These are phyloP conservation scores for Cacoxenus indagator DNA, from an alignment of 2,888 invertebrate genomes.

Conservation along the genomic window DNA sequence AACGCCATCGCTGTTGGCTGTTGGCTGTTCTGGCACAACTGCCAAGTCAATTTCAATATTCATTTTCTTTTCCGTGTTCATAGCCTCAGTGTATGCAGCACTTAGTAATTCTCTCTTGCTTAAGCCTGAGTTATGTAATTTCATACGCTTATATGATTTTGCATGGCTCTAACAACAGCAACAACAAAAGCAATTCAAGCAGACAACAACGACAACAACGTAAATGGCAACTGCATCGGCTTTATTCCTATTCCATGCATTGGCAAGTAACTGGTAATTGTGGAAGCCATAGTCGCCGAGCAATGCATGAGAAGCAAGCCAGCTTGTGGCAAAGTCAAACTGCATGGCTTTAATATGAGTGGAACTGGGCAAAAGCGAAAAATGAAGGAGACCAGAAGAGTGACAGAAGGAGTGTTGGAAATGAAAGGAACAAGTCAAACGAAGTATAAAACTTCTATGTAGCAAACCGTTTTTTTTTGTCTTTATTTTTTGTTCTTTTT, in stretches of 20 bases:
- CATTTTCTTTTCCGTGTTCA: constrained; percentile 46
- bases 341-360: constrained; percentile 1
- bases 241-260: not conserved
- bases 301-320: not conserved
- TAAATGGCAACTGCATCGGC: not conserved
- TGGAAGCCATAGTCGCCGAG: not conserved
- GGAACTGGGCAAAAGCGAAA: not conserved
- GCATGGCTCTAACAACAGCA: not conserved
- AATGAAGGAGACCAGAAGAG: no score
- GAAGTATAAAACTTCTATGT: not conserved
- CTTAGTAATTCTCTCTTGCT: constrained; percentile 26
- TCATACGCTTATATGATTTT: constrained; percentile 43
- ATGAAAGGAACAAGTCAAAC: no score
- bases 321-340: not conserved
- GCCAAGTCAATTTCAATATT: constrained; percentile 63
- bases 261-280: not conserved
- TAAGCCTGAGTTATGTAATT: constrained; percentile 52
- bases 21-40: constrained; percentile 18
- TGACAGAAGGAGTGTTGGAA: not conserved
- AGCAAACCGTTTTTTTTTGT: no score
- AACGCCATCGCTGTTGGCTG: not conserved
- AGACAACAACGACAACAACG: not conserved
- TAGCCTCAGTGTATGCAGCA: not conserved
- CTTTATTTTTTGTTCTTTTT: no score
- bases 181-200: not conserved